Evolutionary conservation across 1,140 invertebrate species (phyloP).

Genomic region (Eupristina koningsbergeri): DNA sequence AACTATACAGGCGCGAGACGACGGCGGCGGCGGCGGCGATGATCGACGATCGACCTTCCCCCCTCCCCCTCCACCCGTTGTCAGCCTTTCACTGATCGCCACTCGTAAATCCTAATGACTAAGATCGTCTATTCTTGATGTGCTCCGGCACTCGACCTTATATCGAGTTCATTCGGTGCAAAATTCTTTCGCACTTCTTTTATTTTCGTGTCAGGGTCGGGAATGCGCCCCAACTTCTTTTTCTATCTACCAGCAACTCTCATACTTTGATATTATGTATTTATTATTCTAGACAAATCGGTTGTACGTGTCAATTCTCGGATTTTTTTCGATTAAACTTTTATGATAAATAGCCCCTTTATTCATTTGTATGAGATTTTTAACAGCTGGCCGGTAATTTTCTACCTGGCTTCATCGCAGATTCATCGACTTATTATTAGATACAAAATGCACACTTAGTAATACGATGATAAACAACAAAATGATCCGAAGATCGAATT

Average conservation of each 20-base stretch:
- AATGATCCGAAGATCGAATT: no score
- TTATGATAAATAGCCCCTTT: not conserved
- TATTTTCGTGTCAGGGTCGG: not conserved
- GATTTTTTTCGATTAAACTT: not conserved
- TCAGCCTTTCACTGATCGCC: slow-evolving; percentile 37
- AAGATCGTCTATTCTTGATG: slow-evolving; percentile 2
- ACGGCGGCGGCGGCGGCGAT: slow-evolving; percentile 54
- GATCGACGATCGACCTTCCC: slow-evolving; percentile 63
- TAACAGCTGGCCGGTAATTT: no score
- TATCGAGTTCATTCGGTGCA: not conserved
- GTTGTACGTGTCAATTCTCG: not conserved
- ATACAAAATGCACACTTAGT: no score
- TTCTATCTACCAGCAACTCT: not conserved
- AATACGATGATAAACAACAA: no score
- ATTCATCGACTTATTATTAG: no score
- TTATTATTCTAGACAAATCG: not conserved
- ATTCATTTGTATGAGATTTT: no score
- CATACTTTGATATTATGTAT: not conserved
- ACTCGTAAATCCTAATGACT: slow-evolving; percentile 53
- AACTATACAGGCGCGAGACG: slow-evolving; percentile 42
- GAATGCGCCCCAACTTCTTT: not conserved
- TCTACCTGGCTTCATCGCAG: no score
- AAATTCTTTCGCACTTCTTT: not conserved
- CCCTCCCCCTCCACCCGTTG: no score
- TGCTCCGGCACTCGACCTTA: not conserved